phyloP scores from a whole-genome alignment of 2,113 vertebrate species.

The Pangasianodon hypophthalmus region DNA sequence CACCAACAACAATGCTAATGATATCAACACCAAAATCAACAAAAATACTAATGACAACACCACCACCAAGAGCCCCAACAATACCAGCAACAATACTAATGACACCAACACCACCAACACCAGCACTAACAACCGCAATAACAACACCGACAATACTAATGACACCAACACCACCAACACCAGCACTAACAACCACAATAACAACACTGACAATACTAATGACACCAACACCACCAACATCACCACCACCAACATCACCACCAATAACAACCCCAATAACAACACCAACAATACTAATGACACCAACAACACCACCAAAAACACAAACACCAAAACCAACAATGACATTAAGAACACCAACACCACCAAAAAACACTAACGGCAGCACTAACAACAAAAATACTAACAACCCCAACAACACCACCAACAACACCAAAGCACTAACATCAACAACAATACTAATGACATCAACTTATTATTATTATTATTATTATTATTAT shows the following conservation, averaged over 20 bases:
- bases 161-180: background rate
- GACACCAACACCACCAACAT: background rate
- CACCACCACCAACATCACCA: background rate
- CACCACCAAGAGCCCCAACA: background rate
- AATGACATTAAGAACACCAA: background rate
- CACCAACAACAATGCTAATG: background rate
- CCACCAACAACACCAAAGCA: background rate
- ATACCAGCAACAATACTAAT: background rate
- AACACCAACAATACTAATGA: background rate
- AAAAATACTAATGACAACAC: background rate
- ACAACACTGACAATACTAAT: background rate
- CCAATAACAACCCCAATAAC: accelerated
- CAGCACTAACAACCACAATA: background rate
- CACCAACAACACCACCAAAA: background rate
- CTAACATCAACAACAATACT: background rate
- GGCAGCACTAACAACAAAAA: background rate
- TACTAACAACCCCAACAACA: background rate
- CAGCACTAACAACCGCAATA: background rate
- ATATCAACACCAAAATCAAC: background rate
- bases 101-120: background rate
- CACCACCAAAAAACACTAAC: background rate
- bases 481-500: too few relatives aligned
- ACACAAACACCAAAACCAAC: background rate
- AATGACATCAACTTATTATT: background rate
- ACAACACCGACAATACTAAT: background rate